Percentiles rank a stretch among this genome's conserved stretches.
These are phyloP conservation scores for Sciurus carolinensis DNA, from an alignment of 2,797 vertebrate species.

Conservation along the genomic window DNA sequence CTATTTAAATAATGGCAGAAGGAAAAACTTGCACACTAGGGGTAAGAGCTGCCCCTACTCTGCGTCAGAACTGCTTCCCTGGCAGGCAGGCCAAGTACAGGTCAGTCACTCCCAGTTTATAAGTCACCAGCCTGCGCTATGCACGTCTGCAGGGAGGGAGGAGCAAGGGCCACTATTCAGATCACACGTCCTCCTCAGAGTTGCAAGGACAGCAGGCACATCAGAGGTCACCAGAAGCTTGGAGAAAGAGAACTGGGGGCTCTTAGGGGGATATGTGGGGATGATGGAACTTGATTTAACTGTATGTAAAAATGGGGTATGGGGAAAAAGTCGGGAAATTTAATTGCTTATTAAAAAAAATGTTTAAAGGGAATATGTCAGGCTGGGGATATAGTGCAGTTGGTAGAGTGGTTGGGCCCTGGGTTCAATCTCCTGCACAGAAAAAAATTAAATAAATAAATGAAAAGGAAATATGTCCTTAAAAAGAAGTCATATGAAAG, in stretches of 20 bases:
- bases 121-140: background rate
- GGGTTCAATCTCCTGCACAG: too few species aligned
- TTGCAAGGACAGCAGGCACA: background rate
- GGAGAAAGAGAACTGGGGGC: too few species aligned
- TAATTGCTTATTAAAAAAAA: constrained; percentile 6
- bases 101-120: constrained; percentile 54
- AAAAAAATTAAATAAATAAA: too few species aligned
- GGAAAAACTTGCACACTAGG: constrained; percentile 60
- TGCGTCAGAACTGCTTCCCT: background rate
- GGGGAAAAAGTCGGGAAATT: background rate
- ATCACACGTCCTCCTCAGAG: background rate
- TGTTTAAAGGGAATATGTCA: too few species aligned
- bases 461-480: background rate
- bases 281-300: background rate
- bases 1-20: constrained; percentile 63
- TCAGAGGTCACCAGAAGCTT: background rate
- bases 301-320: constrained; percentile 32
- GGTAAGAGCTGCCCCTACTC: constrained; percentile 30
- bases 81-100: background rate
- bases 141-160: constrained; percentile 6
- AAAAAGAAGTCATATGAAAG: constrained; percentile 34
- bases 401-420: too few species aligned
- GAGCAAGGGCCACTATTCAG: background rate
- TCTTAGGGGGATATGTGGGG: fast-evolving
- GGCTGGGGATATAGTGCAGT: too few species aligned